Percentiles rank a stretch among this genome's conserved stretches.
Conservation (phyloP, 2,797 vertebrate genomes). For the Cossypha niveicapilla region DNA sequence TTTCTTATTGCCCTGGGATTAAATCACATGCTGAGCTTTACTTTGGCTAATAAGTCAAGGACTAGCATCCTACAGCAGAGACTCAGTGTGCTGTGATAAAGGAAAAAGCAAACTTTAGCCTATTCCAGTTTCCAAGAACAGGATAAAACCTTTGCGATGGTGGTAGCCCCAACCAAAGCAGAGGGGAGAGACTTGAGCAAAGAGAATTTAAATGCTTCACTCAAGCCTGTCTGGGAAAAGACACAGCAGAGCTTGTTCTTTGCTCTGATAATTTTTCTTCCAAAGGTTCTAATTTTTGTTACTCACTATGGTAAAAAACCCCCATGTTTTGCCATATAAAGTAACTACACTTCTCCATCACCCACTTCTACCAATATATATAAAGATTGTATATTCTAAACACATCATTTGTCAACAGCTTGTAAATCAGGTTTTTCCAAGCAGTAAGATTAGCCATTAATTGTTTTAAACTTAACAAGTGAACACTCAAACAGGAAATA, state of each 20-base stretch:
- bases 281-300: neutral
- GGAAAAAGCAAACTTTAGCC: neutral
- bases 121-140: neutral
- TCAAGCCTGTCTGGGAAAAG: neutral
- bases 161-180: neutral
- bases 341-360: neutral
- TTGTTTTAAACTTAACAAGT: constrained; percentile 62
- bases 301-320: neutral
- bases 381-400: neutral
- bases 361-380: neutral
- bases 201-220: neutral
- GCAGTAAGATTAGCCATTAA: constrained; percentile 10
- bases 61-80: neutral
- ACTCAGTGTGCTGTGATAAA: neutral
- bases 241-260: neutral
- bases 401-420: constrained; percentile 54
- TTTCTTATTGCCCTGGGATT: neutral
- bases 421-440: constrained; percentile 28
- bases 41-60: neutral
- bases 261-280: neutral
- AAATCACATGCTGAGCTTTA: neutral
- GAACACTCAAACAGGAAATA: constrained; percentile 56
- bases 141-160: neutral
- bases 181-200: neutral
- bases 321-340: neutral